Conservation (phyloP, 2,888 invertebrate species). For the Linnaemya vulpina region DNA sequence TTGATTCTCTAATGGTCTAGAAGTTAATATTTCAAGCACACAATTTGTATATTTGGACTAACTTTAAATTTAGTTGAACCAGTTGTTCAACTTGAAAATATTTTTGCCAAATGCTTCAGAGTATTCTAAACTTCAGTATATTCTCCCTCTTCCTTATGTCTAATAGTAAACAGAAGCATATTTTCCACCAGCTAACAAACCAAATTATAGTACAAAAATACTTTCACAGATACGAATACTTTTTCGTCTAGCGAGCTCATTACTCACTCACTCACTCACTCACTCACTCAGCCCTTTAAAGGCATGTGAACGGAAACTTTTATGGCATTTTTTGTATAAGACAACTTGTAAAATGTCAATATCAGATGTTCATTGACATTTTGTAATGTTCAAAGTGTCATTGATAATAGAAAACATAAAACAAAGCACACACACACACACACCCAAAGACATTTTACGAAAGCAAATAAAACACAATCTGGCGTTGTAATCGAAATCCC, state of each 20-base stretch:
- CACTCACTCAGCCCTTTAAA: constrained; percentile 1
- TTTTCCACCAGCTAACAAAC: not conserved
- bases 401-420: constrained; percentile 27
- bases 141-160: constrained; percentile 9
- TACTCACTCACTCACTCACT: not conserved
- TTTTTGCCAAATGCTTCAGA: too few relatives aligned
- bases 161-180: not conserved
- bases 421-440: constrained; percentile 2
- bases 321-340: not conserved
- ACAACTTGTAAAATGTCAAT: constrained; percentile 31
- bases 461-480: constrained; percentile 40
- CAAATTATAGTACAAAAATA: constrained; percentile 10
- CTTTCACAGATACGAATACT: not conserved
- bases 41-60: not conserved
- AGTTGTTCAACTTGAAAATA: too few relatives aligned
- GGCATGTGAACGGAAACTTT: constrained; percentile 26
- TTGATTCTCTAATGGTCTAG: too few relatives aligned
- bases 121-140: not conserved
- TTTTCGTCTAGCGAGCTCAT: not conserved
- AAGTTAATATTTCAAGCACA: too few relatives aligned
- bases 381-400: constrained; percentile 34
- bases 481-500: constrained; percentile 34
- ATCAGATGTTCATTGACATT: constrained; percentile 56
- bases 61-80: not conserved
- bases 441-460: not conserved